Percentiles rank a stretch among this genome's conserved stretches.
Conservation (phyloP, 2,797 vertebrate genomes). For the Hemibagrus guttatus region DNA sequence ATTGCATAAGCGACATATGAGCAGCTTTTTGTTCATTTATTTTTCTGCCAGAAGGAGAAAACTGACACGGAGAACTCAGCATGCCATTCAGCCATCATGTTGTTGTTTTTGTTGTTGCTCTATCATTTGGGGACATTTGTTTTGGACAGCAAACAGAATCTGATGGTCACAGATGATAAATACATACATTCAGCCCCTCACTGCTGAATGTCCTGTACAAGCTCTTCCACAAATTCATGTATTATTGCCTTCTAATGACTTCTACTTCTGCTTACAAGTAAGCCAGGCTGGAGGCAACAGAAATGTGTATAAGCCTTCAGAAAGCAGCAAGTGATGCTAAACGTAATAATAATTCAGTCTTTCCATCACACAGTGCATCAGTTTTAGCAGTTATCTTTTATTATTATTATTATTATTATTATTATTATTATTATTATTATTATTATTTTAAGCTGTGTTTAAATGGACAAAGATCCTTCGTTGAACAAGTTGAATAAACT, state of each 20-base stretch:
- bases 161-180: neutral
- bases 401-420: too few species aligned
- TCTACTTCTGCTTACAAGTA: neutral
- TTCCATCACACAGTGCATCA: too few species aligned
- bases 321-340: too few species aligned
- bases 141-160: neutral
- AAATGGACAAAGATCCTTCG: too few species aligned
- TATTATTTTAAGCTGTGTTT: too few species aligned
- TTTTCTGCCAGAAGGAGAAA: neutral
- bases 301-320: too few species aligned
- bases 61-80: neutral
- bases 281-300: too few species aligned
- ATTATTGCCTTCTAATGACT: neutral
- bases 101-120: neutral
- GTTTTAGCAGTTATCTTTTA: too few species aligned
- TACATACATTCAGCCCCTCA: neutral
- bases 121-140: neutral
- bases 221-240: neutral
- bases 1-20: neutral
- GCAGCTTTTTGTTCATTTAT: neutral
- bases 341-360: too few species aligned
- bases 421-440: too few species aligned
- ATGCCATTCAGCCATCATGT: neutral
- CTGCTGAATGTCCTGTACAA: neutral
- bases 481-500: too few species aligned